Evolutionary conservation across 2,888 invertebrate genomes (phyloP).

Genomic region (Fragum fragum): DNA sequence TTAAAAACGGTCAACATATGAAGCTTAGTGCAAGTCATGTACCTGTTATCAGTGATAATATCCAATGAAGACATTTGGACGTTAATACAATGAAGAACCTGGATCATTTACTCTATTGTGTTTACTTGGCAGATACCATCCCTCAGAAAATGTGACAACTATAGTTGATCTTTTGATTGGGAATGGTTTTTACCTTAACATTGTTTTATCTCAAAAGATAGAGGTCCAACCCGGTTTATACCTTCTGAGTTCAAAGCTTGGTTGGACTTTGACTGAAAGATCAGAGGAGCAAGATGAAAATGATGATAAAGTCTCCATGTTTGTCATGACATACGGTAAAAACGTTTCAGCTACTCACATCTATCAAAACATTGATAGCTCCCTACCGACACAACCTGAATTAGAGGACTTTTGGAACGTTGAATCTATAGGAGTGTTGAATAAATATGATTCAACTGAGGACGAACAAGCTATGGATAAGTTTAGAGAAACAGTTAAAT

Average conservation of each 20-base stretch:
- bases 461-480: neutral
- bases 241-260: constrained; percentile 5
- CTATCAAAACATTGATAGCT: neutral
- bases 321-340: neutral
- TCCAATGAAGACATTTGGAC: constrained; percentile 9
- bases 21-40: constrained; percentile 17
- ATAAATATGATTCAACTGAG: neutral
- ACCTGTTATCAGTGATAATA: constrained; percentile 30
- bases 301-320: neutral
- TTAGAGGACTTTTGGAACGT: constrained; percentile 41
- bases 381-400: constrained; percentile 15
- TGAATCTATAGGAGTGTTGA: constrained; percentile 26
- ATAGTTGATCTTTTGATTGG: neutral
- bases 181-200: constrained; percentile 19
- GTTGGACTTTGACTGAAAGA: neutral
- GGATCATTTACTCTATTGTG: neutral
- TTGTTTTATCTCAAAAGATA: constrained; percentile 16
- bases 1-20: constrained; percentile 15
- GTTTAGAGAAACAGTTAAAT: constrained; percentile 17
- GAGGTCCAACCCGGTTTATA: constrained; percentile 14
- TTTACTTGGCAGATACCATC: neutral
- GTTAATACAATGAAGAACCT: neutral
- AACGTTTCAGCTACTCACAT: neutral
- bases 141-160: neutral
- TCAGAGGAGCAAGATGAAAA: neutral